phyloP scores from a whole-genome alignment of 2,888 invertebrate species.

The Biston stratarius region DNA sequence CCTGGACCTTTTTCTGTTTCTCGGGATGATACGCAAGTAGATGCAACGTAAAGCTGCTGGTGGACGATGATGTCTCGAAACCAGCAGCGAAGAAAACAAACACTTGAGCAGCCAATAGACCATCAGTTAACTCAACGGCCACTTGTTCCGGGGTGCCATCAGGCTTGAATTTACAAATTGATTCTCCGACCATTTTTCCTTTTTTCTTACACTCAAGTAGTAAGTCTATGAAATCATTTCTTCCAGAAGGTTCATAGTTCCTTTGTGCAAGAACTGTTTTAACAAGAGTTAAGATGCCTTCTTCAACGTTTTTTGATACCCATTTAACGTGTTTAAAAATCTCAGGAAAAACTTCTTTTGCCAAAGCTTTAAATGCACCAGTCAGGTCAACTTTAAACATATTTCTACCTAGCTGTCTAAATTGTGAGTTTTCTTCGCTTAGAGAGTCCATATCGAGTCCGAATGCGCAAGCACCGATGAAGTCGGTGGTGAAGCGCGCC shows the following conservation, averaged over 20 bases:
- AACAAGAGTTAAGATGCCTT: conserved; percentile 40
- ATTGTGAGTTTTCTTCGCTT: conserved; percentile 56
- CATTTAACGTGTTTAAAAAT: conserved; percentile 11
- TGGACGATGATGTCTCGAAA: conserved; percentile 75
- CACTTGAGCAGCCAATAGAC: conserved; percentile 61
- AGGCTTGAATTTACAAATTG: conserved; percentile 54
- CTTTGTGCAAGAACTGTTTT: conserved; percentile 56
- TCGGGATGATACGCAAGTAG: conserved; percentile 70
- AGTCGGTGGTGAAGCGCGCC: conserved; percentile 65
- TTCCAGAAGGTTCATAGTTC: conserved; percentile 59
- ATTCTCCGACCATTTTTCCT: conserved; percentile 62
- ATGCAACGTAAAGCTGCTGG: conserved; percentile 68
- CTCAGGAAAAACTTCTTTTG: conserved; percentile 19
- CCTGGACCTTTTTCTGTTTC: conserved; percentile 64
- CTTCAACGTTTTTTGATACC: conserved; percentile 43
- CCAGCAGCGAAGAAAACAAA: conserved; percentile 72
- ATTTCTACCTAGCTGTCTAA: conserved; percentile 54
- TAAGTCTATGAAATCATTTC: conserved; percentile 62
- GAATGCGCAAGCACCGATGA: conserved; percentile 66
- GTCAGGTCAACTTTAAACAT: conserved; percentile 45
- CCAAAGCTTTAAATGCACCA: conserved; percentile 15
- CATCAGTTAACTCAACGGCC: conserved; percentile 57
- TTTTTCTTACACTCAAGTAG: conserved; percentile 56
- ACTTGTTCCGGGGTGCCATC: conserved; percentile 58
- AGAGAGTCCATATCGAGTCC: conserved; percentile 61